Evolutionary conservation across 2,797 vertebrate genomes (phyloP).

Genomic region (Alfaro cultratus): DNA sequence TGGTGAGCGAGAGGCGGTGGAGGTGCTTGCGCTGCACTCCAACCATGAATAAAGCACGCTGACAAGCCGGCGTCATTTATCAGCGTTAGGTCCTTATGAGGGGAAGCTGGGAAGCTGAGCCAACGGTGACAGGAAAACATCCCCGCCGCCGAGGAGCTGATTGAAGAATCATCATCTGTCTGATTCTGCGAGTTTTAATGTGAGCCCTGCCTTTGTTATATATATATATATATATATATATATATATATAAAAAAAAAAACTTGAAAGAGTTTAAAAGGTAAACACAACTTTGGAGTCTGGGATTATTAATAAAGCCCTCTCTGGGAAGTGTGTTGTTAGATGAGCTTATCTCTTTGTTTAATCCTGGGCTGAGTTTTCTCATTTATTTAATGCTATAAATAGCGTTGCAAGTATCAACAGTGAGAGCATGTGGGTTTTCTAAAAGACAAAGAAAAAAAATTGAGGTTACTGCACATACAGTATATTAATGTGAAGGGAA

Average conservation of each 20-base stretch:
- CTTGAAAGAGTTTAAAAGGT: constrained; percentile 13
- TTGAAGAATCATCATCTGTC: constrained; percentile 21
- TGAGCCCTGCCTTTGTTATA: constrained; percentile 6
- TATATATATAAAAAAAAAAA: too few species aligned
- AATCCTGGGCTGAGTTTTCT: constrained; percentile 47
- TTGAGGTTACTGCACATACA: not conserved
- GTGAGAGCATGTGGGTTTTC: constrained; percentile 9
- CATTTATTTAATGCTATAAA: constrained; percentile 49
- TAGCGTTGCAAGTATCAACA: constrained; percentile 28
- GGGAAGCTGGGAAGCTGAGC: constrained; percentile 37
- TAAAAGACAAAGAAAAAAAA: not conserved
- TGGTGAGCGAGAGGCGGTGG: constrained; percentile 31
- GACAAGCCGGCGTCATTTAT: constrained; percentile 58
- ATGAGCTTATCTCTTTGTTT: constrained; percentile 56
- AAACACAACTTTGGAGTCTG: constrained; percentile 24
- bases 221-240: too few species aligned
- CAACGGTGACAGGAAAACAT: constrained; percentile 35
- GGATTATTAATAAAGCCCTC: constrained; percentile 56
- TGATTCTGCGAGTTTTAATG: constrained; percentile 9
- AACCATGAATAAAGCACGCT: constrained; percentile 62
- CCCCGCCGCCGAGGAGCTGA: constrained; percentile 31
- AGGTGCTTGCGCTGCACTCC: constrained; percentile 34
- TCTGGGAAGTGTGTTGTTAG: constrained; percentile 37
- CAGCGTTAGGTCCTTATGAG: constrained; percentile 55
- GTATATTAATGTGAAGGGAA: not conserved